A percentile compares a stretch with the other conserved stretches of the same genome.
Evolutionary conservation across 35 echinoderm and acorn worm genomes (phyloP).

Genomic region (Apostichopus californicus): DNA sequence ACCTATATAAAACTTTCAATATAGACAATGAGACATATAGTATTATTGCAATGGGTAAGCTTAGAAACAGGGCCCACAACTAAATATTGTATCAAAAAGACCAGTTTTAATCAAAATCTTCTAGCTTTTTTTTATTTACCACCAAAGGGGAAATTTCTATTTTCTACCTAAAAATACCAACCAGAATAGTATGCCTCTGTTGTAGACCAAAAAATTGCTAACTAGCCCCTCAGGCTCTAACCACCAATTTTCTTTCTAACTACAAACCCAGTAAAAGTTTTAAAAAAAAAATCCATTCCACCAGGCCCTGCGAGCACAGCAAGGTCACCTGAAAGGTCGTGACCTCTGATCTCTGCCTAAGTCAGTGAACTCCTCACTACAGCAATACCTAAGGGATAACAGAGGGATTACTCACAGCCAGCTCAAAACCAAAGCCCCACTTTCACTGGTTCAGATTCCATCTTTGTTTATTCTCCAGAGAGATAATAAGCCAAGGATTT

Average conservation of each 20-base stretch:
- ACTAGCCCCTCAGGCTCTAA: neutral
- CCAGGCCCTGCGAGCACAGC: neutral
- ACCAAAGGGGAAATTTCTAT: no score
- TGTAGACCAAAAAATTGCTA: no score
- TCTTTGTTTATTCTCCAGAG: slow-evolving; percentile 11
- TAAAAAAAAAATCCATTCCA: neutral
- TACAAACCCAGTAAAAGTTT: neutral
- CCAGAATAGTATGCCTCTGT: no score
- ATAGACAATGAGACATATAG: no score
- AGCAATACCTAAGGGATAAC: slow-evolving; percentile 26
- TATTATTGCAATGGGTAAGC: no score
- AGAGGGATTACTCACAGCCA: slow-evolving; percentile 30
- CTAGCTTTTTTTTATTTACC: no score
- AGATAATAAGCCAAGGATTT: slow-evolving; percentile 25
- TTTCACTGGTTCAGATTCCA: slow-evolving; percentile 35
- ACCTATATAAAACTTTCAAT: no score
- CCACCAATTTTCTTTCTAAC: neutral
- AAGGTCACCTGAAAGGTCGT: slow-evolving; percentile 2
- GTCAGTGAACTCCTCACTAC: slow-evolving; percentile 1
- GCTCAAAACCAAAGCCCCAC: slow-evolving; percentile 31
- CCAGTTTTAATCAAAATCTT: no score
- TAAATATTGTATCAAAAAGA: no score
- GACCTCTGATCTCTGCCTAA: slow-evolving; percentile 8
- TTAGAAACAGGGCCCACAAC: no score
- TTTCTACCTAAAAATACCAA: no score